Evolutionary conservation across 2,888 invertebrate genomes (phyloP).

Genomic region (Hymenopus coronatus): DNA sequence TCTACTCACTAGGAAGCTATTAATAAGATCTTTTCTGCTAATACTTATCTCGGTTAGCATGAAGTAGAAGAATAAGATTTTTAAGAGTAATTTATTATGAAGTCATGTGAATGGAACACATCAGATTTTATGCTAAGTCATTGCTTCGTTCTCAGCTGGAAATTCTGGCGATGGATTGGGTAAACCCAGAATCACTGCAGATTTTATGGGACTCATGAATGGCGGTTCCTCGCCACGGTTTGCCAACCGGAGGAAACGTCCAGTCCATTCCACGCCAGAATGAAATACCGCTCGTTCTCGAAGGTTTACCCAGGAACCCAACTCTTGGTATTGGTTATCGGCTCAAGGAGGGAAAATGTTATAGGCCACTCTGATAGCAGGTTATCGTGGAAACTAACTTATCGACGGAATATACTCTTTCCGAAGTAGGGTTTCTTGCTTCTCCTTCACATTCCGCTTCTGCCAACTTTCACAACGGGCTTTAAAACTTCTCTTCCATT

Average conservation of each 20-base stretch:
- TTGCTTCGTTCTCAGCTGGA: no score
- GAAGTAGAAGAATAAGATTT: no score
- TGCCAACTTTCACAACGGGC: background rate
- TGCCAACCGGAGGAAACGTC: background rate
- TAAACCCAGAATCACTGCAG: background rate
- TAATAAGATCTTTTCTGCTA: no score
- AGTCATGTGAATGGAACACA: no score
- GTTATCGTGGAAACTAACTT: background rate
- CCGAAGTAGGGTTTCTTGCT: background rate
- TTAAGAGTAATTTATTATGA: no score
- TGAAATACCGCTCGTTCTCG: background rate
- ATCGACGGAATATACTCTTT: background rate
- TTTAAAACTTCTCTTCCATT: background rate
- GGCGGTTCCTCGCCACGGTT: background rate
- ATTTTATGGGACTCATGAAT: no score
- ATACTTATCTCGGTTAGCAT: no score
- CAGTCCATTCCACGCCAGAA: background rate
- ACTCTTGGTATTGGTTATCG: background rate
- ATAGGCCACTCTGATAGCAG: background rate
- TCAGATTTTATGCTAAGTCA: no score
- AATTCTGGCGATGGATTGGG: no score
- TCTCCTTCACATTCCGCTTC: background rate
- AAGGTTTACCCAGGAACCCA: background rate
- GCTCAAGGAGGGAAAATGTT: background rate
- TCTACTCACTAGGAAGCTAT: no score